These are phyloP conservation scores for Dicycla oo DNA, from an alignment of 2,888 invertebrate species.

Conservation along the genomic window DNA sequence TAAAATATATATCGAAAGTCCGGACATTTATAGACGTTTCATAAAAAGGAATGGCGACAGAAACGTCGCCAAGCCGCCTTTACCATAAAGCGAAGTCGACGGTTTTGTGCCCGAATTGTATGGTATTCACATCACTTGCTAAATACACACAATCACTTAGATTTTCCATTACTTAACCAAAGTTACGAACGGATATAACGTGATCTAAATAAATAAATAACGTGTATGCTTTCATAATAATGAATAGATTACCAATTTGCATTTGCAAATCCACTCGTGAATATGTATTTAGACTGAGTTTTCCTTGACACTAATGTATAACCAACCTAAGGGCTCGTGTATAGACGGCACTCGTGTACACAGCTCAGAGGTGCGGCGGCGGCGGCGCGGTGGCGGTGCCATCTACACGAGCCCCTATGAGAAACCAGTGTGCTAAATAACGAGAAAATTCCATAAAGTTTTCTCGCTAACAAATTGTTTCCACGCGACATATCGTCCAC, in stretches of 20 bases:
- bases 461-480: slow-evolving; percentile 40
- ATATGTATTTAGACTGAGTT: background rate
- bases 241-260: background rate
- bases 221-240: background rate
- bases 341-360: too few relatives aligned
- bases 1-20: slow-evolving; percentile 54
- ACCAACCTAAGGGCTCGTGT: too few relatives aligned
- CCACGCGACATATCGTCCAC: slow-evolving; percentile 20
- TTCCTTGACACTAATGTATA: slow-evolving; percentile 22
- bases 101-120: slow-evolving; percentile 36
- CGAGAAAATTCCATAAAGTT: slow-evolving; percentile 34
- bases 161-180: slow-evolving; percentile 1
- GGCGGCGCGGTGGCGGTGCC: too few relatives aligned
- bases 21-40: slow-evolving; percentile 59
- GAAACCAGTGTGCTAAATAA: slow-evolving; percentile 20
- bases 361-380: too few relatives aligned
- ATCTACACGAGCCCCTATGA: too few relatives aligned
- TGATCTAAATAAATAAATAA: background rate
- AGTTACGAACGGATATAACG: background rate
- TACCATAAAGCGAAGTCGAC: slow-evolving; percentile 38
- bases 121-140: slow-evolving; percentile 20
- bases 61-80: slow-evolving; percentile 43
- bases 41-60: slow-evolving; percentile 54
- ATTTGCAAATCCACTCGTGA: slow-evolving; percentile 3
- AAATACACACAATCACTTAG: slow-evolving; percentile 12